phyloP scores from a whole-genome alignment of 92 coral and sea anemone genomes.

The Paragorgia papillata region DNA sequence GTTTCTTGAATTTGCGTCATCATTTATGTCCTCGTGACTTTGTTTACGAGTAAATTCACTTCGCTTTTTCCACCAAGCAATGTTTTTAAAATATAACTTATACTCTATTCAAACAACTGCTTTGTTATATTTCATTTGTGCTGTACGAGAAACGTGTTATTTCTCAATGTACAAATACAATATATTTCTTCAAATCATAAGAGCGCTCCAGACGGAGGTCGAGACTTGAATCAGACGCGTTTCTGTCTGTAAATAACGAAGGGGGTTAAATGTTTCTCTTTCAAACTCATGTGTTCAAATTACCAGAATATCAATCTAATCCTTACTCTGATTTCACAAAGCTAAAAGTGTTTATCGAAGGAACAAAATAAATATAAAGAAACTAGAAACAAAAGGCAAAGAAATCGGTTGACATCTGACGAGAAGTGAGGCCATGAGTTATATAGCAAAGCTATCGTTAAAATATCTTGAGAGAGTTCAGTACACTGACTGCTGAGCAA shows the following conservation, averaged over 20 bases:
- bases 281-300: not conserved
- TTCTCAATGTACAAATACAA: not conserved
- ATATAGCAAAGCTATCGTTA: too few relatives aligned
- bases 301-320: not conserved
- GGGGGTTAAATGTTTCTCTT: not conserved
- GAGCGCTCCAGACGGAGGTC: slow-evolving; percentile 40
- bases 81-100: too few relatives aligned
- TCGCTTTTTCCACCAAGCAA: too few relatives aligned
- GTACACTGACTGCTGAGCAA: too few relatives aligned
- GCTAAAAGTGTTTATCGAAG: too few relatives aligned
- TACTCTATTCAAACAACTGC: too few relatives aligned
- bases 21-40: slow-evolving; percentile 28
- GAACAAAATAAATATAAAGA: not conserved
- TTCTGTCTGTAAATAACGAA: slow-evolving; percentile 41
- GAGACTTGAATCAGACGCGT: slow-evolving; percentile 41
- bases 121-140: too few relatives aligned
- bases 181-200: not conserved
- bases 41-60: slow-evolving; percentile 28
- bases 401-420: too few relatives aligned
- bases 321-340: not conserved
- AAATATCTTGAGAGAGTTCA: too few relatives aligned
- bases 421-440: too few relatives aligned
- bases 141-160: too few relatives aligned
- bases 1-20: slow-evolving; percentile 38
- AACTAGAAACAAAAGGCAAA: too few relatives aligned